Percentiles rank a stretch among this genome's conserved stretches.
Evolutionary conservation across 2,888 invertebrate genomes (phyloP).

Genomic region (Epirrhoe tristata): DNA sequence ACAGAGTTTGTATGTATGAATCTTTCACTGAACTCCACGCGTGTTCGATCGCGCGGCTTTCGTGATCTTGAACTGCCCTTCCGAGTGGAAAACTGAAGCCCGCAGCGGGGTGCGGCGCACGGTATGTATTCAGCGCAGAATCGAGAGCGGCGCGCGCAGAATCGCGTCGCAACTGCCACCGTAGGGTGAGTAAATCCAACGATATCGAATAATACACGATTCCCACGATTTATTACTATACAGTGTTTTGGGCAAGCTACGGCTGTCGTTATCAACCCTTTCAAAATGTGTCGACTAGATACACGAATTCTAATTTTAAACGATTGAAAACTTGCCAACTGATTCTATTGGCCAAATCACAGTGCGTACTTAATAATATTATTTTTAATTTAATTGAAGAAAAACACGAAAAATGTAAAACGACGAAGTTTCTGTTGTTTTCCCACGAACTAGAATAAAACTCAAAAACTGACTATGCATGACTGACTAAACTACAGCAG

Average conservation of each 20-base stretch:
- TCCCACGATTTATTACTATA: conserved; percentile 28
- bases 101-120: conserved; percentile 63
- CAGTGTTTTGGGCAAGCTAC: conserved; percentile 36
- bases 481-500: too few species aligned
- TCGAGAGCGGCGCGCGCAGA: conserved; percentile 74
- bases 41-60: conserved; percentile 68
- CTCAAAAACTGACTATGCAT: too few species aligned
- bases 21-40: conserved; percentile 62
- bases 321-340: conserved; percentile 71
- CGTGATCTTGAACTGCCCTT: conserved; percentile 86
- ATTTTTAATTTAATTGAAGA: neutral
- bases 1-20: conserved; percentile 55
- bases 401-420: neutral
- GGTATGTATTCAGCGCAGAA: conserved; percentile 72
- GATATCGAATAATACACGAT: conserved; percentile 53
- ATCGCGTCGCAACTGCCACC: conserved; percentile 57
- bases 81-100: conserved; percentile 73
- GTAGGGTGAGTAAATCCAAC: conserved; percentile 62
- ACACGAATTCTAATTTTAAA: conserved; percentile 66
- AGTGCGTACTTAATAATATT: neutral
- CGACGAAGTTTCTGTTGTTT: neutral
- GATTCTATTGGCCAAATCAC: conserved; percentile 43
- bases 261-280: conserved; percentile 39
- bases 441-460: too few species aligned
- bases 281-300: conserved; percentile 41